Conservation (phyloP, 2,797 vertebrate genomes). For the Rhinoraja longicauda region DNA sequence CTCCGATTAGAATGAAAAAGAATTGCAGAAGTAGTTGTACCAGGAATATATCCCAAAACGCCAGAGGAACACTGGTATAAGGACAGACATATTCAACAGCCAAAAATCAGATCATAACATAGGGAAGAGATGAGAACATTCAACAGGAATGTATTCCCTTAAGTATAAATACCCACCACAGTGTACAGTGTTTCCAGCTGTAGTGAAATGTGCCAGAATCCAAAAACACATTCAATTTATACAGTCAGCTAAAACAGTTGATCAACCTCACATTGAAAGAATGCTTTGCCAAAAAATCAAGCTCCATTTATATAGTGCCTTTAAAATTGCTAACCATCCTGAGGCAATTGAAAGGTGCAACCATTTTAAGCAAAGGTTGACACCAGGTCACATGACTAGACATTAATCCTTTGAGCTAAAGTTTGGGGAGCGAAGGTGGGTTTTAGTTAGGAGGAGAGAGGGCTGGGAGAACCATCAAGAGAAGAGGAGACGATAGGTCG, state of each 20-base stretch:
- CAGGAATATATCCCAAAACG: neutral
- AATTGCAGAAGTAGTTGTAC: neutral
- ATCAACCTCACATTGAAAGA: constrained; percentile 5
- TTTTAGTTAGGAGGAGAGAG: too few species aligned
- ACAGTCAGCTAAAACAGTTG: neutral
- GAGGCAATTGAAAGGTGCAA: too few species aligned
- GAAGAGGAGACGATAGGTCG: too few species aligned
- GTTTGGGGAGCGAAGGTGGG: too few species aligned
- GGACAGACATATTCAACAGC: neutral
- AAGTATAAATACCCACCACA: constrained; percentile 8
- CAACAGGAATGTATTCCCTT: constrained; percentile 11
- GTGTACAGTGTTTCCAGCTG: constrained; percentile 33
- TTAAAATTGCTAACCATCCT: too few species aligned
- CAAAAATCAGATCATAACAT: constrained; percentile 8
- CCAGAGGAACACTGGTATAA: neutral
- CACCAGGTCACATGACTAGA: too few species aligned
- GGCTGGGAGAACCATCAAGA: too few species aligned
- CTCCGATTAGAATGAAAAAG: too few species aligned
- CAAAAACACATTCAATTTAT: constrained; percentile 1
- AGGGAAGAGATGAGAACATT: neutral
- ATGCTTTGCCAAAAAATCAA: too few species aligned
- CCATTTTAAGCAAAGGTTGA: too few species aligned
- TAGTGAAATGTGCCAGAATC: constrained; percentile 27
- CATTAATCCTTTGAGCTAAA: too few species aligned
- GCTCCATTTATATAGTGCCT: too few species aligned